Evolutionary conservation across 2,113 vertebrate species (phyloP).

Genomic region (Clarias gariepinus): DNA sequence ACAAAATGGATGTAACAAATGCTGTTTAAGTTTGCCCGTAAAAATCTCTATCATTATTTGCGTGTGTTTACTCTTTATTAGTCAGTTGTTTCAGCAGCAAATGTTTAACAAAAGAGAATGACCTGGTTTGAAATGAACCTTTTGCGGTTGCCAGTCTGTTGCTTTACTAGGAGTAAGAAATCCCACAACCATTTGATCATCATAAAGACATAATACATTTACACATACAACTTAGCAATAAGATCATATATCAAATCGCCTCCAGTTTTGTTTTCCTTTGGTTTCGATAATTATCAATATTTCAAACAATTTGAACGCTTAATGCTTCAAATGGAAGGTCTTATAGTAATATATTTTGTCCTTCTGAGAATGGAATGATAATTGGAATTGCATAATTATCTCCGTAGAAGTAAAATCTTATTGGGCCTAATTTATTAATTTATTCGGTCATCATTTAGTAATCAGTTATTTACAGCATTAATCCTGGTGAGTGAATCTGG

Average conservation of each 20-base stretch:
- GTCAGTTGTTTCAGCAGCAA: slow-evolving; percentile 10
- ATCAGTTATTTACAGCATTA: not conserved
- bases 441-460: not conserved
- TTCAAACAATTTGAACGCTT: not conserved
- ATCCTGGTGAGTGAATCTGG: not conserved
- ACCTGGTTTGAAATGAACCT: slow-evolving; percentile 22
- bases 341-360: not conserved
- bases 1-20: slow-evolving; percentile 59
- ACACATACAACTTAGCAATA: not conserved
- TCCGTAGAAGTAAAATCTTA: not conserved
- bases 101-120: slow-evolving; percentile 25
- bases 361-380: not conserved
- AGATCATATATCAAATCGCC: not conserved
- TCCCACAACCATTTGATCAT: not conserved
- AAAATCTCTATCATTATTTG: not conserved
- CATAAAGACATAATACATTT: not conserved
- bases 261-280: not conserved
- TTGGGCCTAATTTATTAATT: not conserved
- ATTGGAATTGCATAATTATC: not conserved
- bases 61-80: slow-evolving; percentile 2
- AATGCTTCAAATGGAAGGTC: not conserved
- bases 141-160: slow-evolving; percentile 17
- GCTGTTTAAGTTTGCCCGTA: not conserved
- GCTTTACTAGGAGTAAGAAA: slow-evolving; percentile 42
- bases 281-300: not conserved